A percentile compares a stretch with the other conserved stretches of the same genome.
Evolutionary conservation across 2,888 invertebrate species (phyloP).

Genomic region (Anthrax anthrax): DNA sequence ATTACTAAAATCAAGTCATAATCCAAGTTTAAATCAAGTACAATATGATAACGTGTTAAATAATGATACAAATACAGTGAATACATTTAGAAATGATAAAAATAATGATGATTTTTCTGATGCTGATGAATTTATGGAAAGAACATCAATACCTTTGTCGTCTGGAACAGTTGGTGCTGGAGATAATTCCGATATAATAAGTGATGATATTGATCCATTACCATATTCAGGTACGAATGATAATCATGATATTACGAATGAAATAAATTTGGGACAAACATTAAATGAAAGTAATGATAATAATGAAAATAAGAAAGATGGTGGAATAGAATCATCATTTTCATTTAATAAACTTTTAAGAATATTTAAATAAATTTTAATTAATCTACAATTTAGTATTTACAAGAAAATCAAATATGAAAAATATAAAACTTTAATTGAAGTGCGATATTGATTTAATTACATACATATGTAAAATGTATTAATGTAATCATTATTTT

Average conservation of each 20-base stretch:
- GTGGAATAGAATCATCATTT: background rate
- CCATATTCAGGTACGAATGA: background rate
- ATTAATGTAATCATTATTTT: no score
- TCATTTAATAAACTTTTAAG: background rate
- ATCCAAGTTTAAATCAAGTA: no score
- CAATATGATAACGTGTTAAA: no score
- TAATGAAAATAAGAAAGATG: background rate
- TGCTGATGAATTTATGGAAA: background rate
- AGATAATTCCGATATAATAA: background rate
- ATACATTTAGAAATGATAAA: background rate
- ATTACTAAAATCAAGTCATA: no score
- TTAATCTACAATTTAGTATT: no score
- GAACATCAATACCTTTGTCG: no score
- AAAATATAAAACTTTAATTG: constrained; percentile 13
- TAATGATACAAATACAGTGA: background rate
- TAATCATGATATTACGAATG: background rate
- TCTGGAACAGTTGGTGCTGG: background rate
- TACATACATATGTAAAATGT: no score
- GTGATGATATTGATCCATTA: background rate
- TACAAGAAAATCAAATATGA: background rate
- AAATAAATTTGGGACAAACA: no score
- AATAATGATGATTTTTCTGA: background rate
- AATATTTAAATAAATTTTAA: background rate
- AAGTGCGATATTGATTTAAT: no score
- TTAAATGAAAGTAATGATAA: background rate